Base-by-base conservation (phyloP, 2,888 invertebrate species). In the Meteorus cinctellus region DNA sequence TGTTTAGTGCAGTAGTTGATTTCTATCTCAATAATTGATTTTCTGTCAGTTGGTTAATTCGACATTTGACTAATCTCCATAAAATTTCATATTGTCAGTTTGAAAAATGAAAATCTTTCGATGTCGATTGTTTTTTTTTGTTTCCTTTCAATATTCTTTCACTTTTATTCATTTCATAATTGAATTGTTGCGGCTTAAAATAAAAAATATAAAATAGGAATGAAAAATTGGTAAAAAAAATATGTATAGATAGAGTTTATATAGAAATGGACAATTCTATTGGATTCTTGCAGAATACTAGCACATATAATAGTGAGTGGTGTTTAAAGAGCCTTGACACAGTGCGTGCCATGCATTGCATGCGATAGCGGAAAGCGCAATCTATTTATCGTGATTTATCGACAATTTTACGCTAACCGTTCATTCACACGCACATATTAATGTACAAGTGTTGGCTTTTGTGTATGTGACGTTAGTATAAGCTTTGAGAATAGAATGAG, bases 361-460 rank as follows among this genome's bases (percentile, higher is more conserved):
- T 86, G 85, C 85, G 87, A 87, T 88, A 87, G 86, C 88, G 88
- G 87, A 88, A 88, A 88, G 85, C 85, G 86, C 88, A 87, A 88
- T 87, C 87, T 86, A 86, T 87, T 88, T 88, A 88, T 88, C 88
- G 84, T 82, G 82, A 82, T 86, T 88, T 88, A 88, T 86, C 84
- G 85, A 82, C 82, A 81, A 85, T 86, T 87, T 87, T 81, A 82
- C 82, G 81, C 78, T 81, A 81, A 81, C 77, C 79, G 80, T 76
- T 74, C 81, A 82, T 79, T 80, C 76, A 78, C 80, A 77, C 81
- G 78, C 75, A 72, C 74, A 75, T 73, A 68, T 75, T 70, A 67
- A 68, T 41, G 62, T 63, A 6, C n/a, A 2, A 55, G n/a, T 55
- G 19, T 55, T 34, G 59, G 27, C 19, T 24, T 6, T 66, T 16